Percentiles rank a stretch among this genome's conserved stretches.
Conservation (phyloP, 53 echinoderm and acorn worm genomes). For the Stichopus horrens region DNA sequence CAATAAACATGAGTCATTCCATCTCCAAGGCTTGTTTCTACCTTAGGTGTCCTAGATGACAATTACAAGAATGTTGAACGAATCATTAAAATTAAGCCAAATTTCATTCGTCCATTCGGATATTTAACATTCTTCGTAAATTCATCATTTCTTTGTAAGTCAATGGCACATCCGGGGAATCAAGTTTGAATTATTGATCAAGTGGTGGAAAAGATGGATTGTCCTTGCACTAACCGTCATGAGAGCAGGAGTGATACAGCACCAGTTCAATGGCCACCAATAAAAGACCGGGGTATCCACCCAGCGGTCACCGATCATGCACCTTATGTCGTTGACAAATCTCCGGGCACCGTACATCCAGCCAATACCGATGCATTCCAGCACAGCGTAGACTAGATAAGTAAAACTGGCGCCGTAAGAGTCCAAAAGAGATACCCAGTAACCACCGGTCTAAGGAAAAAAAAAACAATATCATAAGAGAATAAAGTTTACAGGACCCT, state of each 20-base stretch:
- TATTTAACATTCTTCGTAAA: too few relatives aligned
- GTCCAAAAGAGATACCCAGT: conserved; percentile 90
- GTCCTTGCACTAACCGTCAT: conserved; percentile 64
- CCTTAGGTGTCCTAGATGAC: too few relatives aligned
- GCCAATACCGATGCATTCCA: conserved; percentile 74
- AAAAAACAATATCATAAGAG: too few relatives aligned
- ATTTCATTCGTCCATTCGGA: too few relatives aligned
- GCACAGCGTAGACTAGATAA: conserved; percentile 75
- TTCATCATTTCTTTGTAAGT: too few relatives aligned
- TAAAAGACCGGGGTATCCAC: conserved; percentile 63
- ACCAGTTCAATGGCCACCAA: conserved; percentile 96
- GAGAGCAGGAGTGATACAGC: conserved; percentile 78
- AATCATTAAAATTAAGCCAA: too few relatives aligned
- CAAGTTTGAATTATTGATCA: too few relatives aligned
- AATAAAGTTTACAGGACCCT: too few relatives aligned
- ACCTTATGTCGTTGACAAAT: conserved; percentile 75
- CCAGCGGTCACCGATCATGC: conserved; percentile 75
- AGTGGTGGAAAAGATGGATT: not conserved
- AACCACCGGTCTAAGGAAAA: conserved; percentile 69
- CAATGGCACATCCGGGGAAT: too few relatives aligned
- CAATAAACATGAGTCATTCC: too few relatives aligned
- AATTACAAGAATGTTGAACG: too few relatives aligned
- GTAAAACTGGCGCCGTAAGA: conserved; percentile 89
- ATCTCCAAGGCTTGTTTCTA: too few relatives aligned
- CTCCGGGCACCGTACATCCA: conserved; percentile 88